Conservation (phyloP, 2,113 vertebrate species). For the Festucalex cinctus region DNA sequence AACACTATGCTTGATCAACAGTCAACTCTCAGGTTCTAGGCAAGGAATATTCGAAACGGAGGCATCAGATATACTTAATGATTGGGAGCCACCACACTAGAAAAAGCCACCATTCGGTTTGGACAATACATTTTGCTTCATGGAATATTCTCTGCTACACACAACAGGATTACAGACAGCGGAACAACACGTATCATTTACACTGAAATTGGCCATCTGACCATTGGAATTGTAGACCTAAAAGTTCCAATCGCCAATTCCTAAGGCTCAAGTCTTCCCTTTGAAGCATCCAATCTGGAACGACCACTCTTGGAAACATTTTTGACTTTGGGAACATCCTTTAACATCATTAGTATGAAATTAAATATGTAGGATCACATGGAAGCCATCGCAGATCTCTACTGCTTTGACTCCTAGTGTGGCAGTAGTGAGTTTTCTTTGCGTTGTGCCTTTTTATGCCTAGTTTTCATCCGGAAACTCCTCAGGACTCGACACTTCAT, state of each 20-base stretch:
- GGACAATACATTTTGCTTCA: background rate
- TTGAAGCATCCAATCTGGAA: background rate
- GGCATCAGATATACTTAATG: constrained; percentile 15
- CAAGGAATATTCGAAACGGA: constrained; percentile 45
- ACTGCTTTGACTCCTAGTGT: constrained; percentile 37
- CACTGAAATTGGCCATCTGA: constrained; percentile 1
- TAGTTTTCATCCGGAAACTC: constrained; percentile 78
- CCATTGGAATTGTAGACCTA: background rate
- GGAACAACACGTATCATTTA: background rate
- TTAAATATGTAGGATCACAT: constrained; percentile 45
- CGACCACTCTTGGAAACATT: background rate
- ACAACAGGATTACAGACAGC: constrained; percentile 1
- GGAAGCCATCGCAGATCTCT: constrained; percentile 39
- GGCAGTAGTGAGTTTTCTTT: constrained; percentile 54
- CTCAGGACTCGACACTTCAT: constrained; percentile 81
- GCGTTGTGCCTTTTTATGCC: constrained; percentile 34
- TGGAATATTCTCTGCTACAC: constrained; percentile 3
- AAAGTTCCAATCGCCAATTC: background rate
- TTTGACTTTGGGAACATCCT: background rate
- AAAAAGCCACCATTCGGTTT: background rate
- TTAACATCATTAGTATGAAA: constrained; percentile 38
- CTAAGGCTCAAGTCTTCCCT: background rate
- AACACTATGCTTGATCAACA: constrained; percentile 11
- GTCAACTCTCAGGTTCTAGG: constrained; percentile 15
- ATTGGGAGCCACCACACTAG: background rate